These are phyloP conservation scores for Corythoichthys intestinalis DNA, from an alignment of 2,113 vertebrate species.

Conservation along the genomic window DNA sequence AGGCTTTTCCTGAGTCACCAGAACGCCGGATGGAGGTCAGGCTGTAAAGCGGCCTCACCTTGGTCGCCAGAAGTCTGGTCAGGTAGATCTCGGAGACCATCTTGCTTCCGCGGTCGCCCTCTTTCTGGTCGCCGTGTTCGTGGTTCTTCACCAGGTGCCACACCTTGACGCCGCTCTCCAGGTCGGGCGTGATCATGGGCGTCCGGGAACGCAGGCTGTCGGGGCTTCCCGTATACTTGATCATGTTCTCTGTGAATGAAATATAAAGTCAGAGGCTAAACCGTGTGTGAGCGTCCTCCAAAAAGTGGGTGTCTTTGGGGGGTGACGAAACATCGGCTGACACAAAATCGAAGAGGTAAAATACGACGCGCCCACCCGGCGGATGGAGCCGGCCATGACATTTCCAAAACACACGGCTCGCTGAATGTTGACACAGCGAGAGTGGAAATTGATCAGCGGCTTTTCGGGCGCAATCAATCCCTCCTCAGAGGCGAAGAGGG, in stretches of 20 bases:
- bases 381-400: slow-evolving; percentile 60
- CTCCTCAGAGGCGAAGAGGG: slow-evolving; percentile 40
- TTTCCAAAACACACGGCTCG: slow-evolving; percentile 68
- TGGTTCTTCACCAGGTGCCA: slow-evolving; percentile 99
- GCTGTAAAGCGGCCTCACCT: slow-evolving; percentile 71
- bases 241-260: slow-evolving; percentile 88
- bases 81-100: slow-evolving; percentile 99
- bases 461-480: slow-evolving; percentile 58
- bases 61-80: slow-evolving; percentile 93
- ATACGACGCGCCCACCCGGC: slow-evolving; percentile 60
- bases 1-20: slow-evolving; percentile 31
- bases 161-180: slow-evolving; percentile 93
- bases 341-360: slow-evolving; percentile 72
- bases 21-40: slow-evolving; percentile 16
- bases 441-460: slow-evolving; percentile 63
- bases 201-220: slow-evolving; percentile 95
- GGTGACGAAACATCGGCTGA: slow-evolving; percentile 41
- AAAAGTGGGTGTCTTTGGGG: not conserved
- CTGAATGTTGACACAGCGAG: slow-evolving; percentile 74
- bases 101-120: slow-evolving; percentile 96
- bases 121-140: slow-evolving; percentile 96
- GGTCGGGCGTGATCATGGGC: slow-evolving; percentile 96
- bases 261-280: not conserved
- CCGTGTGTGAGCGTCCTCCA: no score
- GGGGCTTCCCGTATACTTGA: slow-evolving; percentile 94